Evolutionary conservation across 2,797 vertebrate species (phyloP), one percentile per base, ranked within the genome.

Genomic region (Cirrhinus molitorella): DNA sequence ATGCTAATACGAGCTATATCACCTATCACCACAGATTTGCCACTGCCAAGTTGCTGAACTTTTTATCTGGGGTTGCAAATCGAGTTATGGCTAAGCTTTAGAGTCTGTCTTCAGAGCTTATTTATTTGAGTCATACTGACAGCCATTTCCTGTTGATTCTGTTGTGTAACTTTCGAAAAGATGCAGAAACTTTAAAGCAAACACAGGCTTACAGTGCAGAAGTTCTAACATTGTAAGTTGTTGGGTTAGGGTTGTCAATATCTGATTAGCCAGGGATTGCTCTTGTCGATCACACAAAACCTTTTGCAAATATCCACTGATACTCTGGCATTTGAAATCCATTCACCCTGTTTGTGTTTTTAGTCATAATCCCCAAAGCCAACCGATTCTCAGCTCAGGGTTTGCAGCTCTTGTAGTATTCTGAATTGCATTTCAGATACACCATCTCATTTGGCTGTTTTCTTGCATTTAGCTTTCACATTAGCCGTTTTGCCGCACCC

Each of bases 391-490:
- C 43, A 7, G 8, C n/a, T 37, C 23, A 72, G 31, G 19, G 70
- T 65, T 40, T 25, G 28, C 21, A 66, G 74, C 25, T 57, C 63
- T 65, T 74, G 19, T 65, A 65, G n/a, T 57, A 21, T 67, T 57
- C 8, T 77, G 3, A 59, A 45, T 59, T 71, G 43, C n/a, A 21
- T 40, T 47, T 66, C 47, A 57, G 63, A 76, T 67, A 57, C 31
- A 49, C 40, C 61, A 59, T 31, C 67, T 73, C 14, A 51, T 71
- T 51, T 73, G 11, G 65, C 79, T 21, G 25, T 73, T 79, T 16
- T 66, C 9, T 73, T 66, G 28, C 40, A 63, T 55, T 79, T 66
- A 78, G 31, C 23, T 78, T 45, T 79, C 53, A 73, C n/a, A 66
- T 82, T 57, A 73, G 45, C 34, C 21, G 43, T 76, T 80, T 63